Evolutionary conservation across 2,113 vertebrate species (phyloP).

Genomic region (Galbula dea): DNA sequence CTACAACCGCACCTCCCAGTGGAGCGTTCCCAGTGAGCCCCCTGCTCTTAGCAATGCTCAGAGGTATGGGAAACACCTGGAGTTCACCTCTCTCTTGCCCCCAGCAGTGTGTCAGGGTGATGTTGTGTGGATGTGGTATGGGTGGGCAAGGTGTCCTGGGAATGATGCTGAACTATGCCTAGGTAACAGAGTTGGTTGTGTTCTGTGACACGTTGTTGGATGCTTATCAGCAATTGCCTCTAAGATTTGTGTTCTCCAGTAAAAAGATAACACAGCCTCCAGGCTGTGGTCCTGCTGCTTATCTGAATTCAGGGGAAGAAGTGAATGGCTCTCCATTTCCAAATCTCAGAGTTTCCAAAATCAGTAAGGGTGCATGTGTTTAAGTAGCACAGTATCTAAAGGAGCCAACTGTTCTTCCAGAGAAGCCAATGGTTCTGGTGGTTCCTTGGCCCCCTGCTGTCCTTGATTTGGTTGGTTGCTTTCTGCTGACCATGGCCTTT

Average conservation of each 20-base stretch:
- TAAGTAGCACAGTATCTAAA: background rate
- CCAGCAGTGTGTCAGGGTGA: background rate
- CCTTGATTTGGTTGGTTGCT: background rate
- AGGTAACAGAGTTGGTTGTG: background rate
- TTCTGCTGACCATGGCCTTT: background rate
- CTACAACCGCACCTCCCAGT: conserved; percentile 80
- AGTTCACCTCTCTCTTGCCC: background rate
- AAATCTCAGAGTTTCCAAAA: background rate
- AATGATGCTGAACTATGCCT: background rate
- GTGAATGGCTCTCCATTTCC: background rate
- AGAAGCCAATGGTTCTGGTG: background rate
- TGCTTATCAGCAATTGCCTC: background rate
- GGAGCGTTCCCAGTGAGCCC: conserved; percentile 53
- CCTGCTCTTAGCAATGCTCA: conserved; percentile 36
- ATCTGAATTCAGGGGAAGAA: background rate
- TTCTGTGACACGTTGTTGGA: background rate
- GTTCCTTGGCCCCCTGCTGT: background rate
- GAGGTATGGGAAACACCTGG: conserved; percentile 35
- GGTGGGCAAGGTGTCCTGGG: background rate
- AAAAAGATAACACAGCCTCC: background rate
- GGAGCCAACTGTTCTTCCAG: background rate
- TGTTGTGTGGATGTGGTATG: background rate
- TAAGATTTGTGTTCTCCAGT: background rate
- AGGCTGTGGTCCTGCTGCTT: background rate
- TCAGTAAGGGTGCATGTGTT: background rate